These are phyloP conservation scores for Psophia crepitans DNA, from an alignment of 2,113 vertebrate species.

Conservation along the genomic window DNA sequence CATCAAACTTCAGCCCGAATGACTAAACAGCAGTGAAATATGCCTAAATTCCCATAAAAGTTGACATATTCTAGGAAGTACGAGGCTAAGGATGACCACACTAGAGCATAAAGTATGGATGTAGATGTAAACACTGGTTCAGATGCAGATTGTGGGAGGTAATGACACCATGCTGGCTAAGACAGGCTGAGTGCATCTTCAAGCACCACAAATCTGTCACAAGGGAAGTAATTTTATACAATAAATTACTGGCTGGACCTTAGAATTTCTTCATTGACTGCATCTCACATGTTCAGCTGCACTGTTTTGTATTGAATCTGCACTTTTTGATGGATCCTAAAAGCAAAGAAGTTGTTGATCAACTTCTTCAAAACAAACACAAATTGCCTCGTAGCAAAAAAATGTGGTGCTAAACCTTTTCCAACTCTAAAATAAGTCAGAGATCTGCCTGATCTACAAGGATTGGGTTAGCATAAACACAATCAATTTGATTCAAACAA, in stretches of 20 bases:
- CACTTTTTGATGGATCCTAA: not conserved
- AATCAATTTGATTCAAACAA: not conserved
- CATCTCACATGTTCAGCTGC: not conserved
- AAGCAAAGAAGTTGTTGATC: not conserved
- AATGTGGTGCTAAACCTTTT: not conserved
- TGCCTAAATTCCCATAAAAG: not conserved
- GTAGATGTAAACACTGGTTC: not conserved
- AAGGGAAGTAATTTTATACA: not conserved
- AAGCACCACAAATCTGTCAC: slow-evolving; percentile 7
- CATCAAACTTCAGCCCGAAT: not conserved
- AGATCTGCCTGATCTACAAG: not conserved
- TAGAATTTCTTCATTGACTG: not conserved
- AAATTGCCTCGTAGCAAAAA: not conserved
- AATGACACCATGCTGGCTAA: not conserved
- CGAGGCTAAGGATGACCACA: not conserved
- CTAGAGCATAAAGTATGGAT: not conserved
- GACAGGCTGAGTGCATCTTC: not conserved
- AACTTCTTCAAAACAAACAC: not conserved
- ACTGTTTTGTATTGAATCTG: not conserved
- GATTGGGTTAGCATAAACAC: not conserved
- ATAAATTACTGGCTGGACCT: not conserved
- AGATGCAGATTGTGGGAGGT: not conserved
- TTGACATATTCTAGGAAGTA: not conserved
- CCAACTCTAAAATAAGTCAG: not conserved
- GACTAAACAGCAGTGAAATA: not conserved